These are phyloP conservation scores for Campoletis raptor DNA, from an alignment of 2,888 invertebrate genomes.

Conservation along the genomic window DNA sequence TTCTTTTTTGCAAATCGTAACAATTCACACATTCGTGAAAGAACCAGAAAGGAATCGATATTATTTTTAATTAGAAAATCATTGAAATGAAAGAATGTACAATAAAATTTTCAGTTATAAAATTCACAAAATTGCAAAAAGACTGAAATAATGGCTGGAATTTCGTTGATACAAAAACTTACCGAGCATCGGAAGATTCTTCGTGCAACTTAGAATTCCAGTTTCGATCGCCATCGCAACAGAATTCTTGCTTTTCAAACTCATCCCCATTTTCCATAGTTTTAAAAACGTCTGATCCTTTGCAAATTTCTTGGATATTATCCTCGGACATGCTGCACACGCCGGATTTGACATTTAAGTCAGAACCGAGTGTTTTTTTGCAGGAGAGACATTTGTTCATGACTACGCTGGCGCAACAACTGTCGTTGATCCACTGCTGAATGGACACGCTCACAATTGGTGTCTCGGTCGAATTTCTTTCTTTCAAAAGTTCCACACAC, in stretches of 20 bases:
- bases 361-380: constrained; percentile 66
- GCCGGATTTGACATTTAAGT: constrained; percentile 49
- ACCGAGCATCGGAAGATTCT: constrained; percentile 32
- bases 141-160: neutral
- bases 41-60: too few species aligned
- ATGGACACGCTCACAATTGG: constrained; percentile 73
- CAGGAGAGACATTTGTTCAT: constrained; percentile 80
- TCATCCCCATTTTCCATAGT: constrained; percentile 55
- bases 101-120: too few species aligned
- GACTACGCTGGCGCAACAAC: constrained; percentile 79
- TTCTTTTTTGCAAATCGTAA: too few species aligned
- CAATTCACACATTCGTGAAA: too few species aligned
- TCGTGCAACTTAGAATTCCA: constrained; percentile 25
- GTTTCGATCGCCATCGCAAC: constrained; percentile 70
- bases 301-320: constrained; percentile 75
- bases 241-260: constrained; percentile 72
- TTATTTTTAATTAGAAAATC: too few species aligned
- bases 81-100: too few species aligned
- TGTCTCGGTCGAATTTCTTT: constrained; percentile 65
- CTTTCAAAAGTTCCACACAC: constrained; percentile 75
- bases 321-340: constrained; percentile 74
- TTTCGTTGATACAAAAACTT: constrained; percentile 2
- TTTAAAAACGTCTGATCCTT: constrained; percentile 77
- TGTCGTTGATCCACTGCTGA: constrained; percentile 81
- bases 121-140: too few species aligned